phyloP scores from a whole-genome alignment of 2,113 vertebrate species.

The Parus major region DNA sequence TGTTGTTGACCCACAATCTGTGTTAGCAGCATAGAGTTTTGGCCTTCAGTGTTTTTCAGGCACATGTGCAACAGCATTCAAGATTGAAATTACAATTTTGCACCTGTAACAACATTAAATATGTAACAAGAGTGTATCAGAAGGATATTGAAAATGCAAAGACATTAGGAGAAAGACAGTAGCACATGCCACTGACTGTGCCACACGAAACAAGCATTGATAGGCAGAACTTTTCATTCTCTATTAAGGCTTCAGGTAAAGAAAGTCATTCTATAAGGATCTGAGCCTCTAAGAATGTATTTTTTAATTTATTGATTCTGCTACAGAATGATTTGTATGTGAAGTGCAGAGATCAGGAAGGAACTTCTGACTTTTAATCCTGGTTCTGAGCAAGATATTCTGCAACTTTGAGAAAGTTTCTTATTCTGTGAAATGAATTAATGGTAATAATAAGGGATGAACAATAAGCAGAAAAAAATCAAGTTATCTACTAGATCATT shows the following conservation, averaged over 20 bases:
- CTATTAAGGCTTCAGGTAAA: not conserved
- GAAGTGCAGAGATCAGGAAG: not conserved
- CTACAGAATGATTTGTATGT: not conserved
- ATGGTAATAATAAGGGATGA: not conserved
- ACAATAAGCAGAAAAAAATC: not conserved
- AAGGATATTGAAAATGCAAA: conserved; percentile 60
- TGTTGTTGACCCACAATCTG: conserved; percentile 87
- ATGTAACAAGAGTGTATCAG: conserved; percentile 69
- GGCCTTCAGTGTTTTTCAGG: conserved; percentile 74
- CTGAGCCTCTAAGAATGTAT: not conserved
- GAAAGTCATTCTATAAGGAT: not conserved
- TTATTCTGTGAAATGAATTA: not conserved
- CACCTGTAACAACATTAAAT: conserved; percentile 83
- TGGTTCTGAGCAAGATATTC: not conserved
- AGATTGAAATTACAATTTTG: conserved; percentile 81
- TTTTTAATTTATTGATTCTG: not conserved
- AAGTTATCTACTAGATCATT: not conserved
- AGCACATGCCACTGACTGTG: not conserved
- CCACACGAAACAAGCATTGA: not conserved
- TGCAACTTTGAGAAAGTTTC: not conserved
- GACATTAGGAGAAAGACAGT: not conserved
- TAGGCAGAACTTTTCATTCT: not conserved
- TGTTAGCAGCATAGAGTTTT: conserved; percentile 78
- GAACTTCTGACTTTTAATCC: not conserved
- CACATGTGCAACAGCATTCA: conserved; percentile 75